These are phyloP conservation scores for Ictalurus punctatus DNA, from an alignment of 2,113 vertebrate genomes.

Conservation along the genomic window DNA sequence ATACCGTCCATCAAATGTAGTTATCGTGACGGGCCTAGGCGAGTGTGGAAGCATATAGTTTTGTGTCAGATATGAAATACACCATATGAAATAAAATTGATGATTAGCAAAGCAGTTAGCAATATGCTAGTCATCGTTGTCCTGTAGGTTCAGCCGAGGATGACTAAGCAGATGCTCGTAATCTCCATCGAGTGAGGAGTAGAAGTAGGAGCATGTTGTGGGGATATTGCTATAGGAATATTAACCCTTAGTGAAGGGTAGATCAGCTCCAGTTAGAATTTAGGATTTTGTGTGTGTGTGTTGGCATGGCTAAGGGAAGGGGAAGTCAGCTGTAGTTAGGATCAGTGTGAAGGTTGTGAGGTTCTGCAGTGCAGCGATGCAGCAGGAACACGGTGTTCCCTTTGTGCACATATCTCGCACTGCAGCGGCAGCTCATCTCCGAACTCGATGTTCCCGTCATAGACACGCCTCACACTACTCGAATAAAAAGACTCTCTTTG, in stretches of 20 bases:
- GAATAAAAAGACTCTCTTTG: not conserved
- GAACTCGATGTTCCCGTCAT: not conserved
- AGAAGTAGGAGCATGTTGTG: not conserved
- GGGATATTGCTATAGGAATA: not conserved
- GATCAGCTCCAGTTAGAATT: conserved; percentile 41
- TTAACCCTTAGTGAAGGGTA: conserved; percentile 11
- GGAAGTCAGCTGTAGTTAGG: conserved; percentile 33
- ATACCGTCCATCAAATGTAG: too few relatives aligned
- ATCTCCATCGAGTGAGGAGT: not conserved
- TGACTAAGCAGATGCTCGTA: not conserved
- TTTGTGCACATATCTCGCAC: conserved; percentile 8
- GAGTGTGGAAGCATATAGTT: not conserved
- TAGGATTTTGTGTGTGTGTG: conserved; percentile 2
- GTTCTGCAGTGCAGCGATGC: not conserved
- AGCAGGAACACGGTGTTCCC: conserved; percentile 12
- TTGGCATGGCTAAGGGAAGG: not conserved
- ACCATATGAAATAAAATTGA: not conserved
- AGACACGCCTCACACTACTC: not conserved
- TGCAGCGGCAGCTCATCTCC: not conserved
- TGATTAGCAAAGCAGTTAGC: not conserved
- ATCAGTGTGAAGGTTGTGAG: conserved; percentile 19
- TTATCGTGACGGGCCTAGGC: too few relatives aligned
- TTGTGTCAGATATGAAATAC: not conserved
- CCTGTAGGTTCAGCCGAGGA: not conserved
- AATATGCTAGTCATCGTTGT: not conserved